Evolutionary conservation across 2,113 vertebrate species (phyloP), one percentile per base, ranked within the genome.

Genomic region (Anthoscopus minutus): DNA sequence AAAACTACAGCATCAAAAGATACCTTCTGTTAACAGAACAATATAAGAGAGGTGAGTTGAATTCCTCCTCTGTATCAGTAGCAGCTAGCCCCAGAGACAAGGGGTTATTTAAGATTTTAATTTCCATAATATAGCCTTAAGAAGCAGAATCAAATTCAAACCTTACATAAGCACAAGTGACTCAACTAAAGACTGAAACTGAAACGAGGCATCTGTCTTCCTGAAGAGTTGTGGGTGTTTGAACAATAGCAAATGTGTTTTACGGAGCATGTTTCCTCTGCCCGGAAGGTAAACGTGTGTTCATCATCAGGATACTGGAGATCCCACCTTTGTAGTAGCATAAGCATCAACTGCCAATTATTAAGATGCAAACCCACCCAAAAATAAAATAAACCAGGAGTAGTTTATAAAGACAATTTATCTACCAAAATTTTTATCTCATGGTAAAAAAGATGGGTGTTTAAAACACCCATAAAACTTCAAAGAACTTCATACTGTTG

Each of bases 151-250:
- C 65, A 90, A 82, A 94, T 90, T 84, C 90, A 97, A 78, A 58
- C 27, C 61, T 93, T 93, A 94, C 40, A 92, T 96, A 97, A 96
- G 93, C 50, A 94, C 3, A 2, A 93, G 72, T 92, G 93, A 97
- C 87, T 96, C 93, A 96, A 95, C 27, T 9, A 15, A 92, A 92
- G 94, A 90, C 58, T 94, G 95, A 93, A 96, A 92, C 81, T 91
- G 90, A 95, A 92, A 78, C 80, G 86, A 92, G 92, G 82, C 82
- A 94, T 96, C 85, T 95, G 92, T 74, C 79, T 62, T 84, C 78
- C 78, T 92, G 35, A 95, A 89, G 91, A 92, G 79, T 37, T 81
- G 93, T 93, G 84, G 86, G 79, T 33, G 78, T 91, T 74, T 81
- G 38, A 91, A 95, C 88, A 93, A 89, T 88, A 93, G 53, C 70